phyloP scores from a whole-genome alignment of 2,888 invertebrate genomes.

The Ashinkailepas kermadecensis region DNA sequence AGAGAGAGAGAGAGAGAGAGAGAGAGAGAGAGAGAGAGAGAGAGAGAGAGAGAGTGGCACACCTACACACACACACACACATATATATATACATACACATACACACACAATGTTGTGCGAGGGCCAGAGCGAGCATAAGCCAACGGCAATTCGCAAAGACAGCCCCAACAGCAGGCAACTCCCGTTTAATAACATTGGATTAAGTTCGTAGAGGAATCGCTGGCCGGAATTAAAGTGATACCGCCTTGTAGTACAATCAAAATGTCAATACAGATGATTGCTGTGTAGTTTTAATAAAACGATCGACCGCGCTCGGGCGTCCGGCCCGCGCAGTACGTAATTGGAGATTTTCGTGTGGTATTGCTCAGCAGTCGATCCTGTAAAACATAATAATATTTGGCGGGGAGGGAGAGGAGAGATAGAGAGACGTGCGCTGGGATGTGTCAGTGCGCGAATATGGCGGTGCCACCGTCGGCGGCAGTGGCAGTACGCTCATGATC shows the following conservation, averaged over 20 bases:
- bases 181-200: slow-evolving; percentile 12
- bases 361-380: neutral
- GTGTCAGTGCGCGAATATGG: neutral
- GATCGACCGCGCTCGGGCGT: neutral
- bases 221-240: slow-evolving; percentile 6
- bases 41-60: too few relatives aligned
- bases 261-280: slow-evolving; percentile 14
- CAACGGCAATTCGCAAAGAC: too few relatives aligned
- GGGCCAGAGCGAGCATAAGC: too few relatives aligned
- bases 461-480: neutral
- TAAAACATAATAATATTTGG: neutral
- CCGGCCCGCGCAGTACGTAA: neutral
- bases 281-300: slow-evolving; percentile 19
- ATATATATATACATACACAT: too few relatives aligned
- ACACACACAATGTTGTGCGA: too few relatives aligned
- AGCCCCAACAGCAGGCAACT: neutral
- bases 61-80: too few relatives aligned
- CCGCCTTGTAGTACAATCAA: slow-evolving; percentile 16
- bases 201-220: slow-evolving; percentile 9
- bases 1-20: too few relatives aligned
- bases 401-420: neutral
- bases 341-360: neutral
- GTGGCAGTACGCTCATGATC: neutral
- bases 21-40: too few relatives aligned
- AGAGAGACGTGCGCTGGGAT: neutral